Evolutionary conservation across 2,797 vertebrate genomes (phyloP).

Genomic region (Todus mexicanus): DNA sequence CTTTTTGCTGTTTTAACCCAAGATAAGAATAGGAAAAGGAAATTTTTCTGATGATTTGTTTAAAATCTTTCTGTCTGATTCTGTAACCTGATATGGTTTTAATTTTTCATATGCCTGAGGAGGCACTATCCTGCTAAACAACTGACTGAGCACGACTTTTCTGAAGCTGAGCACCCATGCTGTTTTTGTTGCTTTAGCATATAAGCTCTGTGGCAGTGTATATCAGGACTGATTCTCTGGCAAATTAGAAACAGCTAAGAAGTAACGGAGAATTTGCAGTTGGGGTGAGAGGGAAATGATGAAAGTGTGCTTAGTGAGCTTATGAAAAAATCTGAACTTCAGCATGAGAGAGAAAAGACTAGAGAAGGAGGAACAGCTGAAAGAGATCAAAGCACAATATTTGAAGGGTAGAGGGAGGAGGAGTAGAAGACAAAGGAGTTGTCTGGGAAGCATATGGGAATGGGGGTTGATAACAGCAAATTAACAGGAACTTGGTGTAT

Average conservation of each 20-base stretch:
- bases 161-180: background rate
- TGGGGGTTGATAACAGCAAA: background rate
- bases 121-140: background rate
- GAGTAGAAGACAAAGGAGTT: background rate
- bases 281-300: background rate
- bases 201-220: background rate
- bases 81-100: background rate
- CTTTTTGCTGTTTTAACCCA: background rate
- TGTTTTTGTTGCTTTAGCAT: background rate
- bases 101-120: background rate
- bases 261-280: background rate
- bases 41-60: background rate
- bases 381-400: background rate
- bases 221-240: background rate
- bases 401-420: background rate
- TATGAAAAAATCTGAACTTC: conserved; percentile 16
- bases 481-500: background rate
- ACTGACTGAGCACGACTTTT: background rate
- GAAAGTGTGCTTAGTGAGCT: conserved; percentile 1
- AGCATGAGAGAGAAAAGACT: background rate
- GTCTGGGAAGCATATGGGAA: background rate
- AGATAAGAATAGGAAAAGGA: background rate
- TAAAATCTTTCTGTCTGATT: background rate
- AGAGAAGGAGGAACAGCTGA: conserved; percentile 4
- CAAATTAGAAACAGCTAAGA: background rate